These are phyloP conservation scores for Andricus quercusramuli DNA, from an alignment of 2,888 invertebrate species.

Conservation along the genomic window DNA sequence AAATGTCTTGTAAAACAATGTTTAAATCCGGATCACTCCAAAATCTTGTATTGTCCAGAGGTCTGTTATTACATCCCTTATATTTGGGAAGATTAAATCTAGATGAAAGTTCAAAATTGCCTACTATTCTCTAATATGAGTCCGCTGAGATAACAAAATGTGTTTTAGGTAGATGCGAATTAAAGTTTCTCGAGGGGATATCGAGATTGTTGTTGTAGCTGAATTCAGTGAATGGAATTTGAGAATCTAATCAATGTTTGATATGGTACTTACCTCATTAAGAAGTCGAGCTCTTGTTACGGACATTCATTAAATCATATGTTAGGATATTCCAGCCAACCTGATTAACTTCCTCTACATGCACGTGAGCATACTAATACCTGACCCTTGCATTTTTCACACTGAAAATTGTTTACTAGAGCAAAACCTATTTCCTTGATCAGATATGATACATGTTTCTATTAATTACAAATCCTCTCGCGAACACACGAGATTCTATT, in stretches of 20 bases:
- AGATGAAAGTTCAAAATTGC: conserved; percentile 1
- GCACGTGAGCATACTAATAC: background rate
- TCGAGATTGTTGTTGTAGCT: background rate
- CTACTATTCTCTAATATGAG: background rate
- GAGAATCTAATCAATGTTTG: conserved; percentile 18
- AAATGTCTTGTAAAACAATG: background rate
- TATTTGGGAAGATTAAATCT: background rate
- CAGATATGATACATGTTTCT: background rate
- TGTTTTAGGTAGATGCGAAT: background rate
- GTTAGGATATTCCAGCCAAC: background rate
- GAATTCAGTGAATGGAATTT: conserved; percentile 1
- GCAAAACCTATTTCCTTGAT: background rate
- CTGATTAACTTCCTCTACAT: background rate
- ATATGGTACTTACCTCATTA: conserved; percentile 12
- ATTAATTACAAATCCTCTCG: background rate
- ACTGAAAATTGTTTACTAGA: conserved; percentile 3
- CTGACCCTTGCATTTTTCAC: background rate
- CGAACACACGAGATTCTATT: background rate
- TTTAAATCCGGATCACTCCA: background rate
- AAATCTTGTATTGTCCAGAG: background rate
- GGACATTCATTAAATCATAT: conserved; percentile 3
- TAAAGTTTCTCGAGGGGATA: background rate
- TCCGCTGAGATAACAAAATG: background rate
- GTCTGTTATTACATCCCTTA: background rate
- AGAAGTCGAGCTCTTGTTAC: conserved; percentile 14